Percentiles rank a stretch among this genome's conserved stretches.
Evolutionary conservation across 2,113 vertebrate species (phyloP).

Genomic region (mouse (Mus musculus)): GRCm39 chr6:144823501-144824000

Average conservation of each 20-base stretch:
- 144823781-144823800: neutral
- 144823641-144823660: neutral
- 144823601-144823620: neutral
- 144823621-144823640: neutral
- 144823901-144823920: neutral
- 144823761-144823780: neutral
- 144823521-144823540: neutral
- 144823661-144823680: neutral
- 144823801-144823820: neutral
- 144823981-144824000: neutral
- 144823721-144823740: conserved; percentile 16
- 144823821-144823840: neutral
- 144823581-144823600: neutral
- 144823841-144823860: neutral
- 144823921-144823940: neutral
- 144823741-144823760: neutral
- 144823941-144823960: neutral
- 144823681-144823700: neutral
- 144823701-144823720: neutral
- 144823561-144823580: neutral
- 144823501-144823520: neutral
- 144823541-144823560: neutral
- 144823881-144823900: neutral
- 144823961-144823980: neutral
- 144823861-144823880: neutral